Base-by-base conservation (phyloP, 1,140 invertebrate genomes). In the Drosophila teissieri region DNA sequence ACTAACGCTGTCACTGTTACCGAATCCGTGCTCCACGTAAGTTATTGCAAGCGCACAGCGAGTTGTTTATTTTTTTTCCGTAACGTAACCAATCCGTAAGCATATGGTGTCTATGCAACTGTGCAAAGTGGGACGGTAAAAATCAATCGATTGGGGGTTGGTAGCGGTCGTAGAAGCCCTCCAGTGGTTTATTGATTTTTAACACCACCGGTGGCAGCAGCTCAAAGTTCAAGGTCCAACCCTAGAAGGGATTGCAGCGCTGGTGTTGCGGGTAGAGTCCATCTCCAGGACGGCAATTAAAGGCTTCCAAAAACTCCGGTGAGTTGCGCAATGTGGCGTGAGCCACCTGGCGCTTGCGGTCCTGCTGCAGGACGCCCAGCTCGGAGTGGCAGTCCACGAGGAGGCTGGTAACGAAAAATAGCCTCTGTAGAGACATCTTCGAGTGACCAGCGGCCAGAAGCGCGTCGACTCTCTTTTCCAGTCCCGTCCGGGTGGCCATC, bases 141-240 rank as follows among this genome's bases (percentile, higher is more conserved):
- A 86, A 89, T 89, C 83, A 86, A 86, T 83, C 69, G 49, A 56
- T 49, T 31, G 15, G 14, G 17, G 54, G 42, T 44, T 15, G 31
- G 27, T 34, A 39, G 36, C 11, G 22, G 39, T 24, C 12, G 10
- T 14, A 11, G 46, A 27, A 31, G 76, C 31, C 31, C 58, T 22
- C 39, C 44, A 45, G 46, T 27, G 40, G 55, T 36, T 24, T 72
- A 86, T 86, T 61, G 82, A 86, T 86, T 86, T 86, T 82, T 80
- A 52, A 34, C 57, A 34, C 44, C 48, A 44, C 37, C 36, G 46
- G 8, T 39, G 27, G n/a, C 42, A 17, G 27, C 40, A 53, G 31
- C 36, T 19, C 67, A 74, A 78, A 84, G 80, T 80, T 89, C 84
- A 89, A 89, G 84, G 84, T 80, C 69, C 65, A 54, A 40, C 61